Evolutionary conservation across 2,797 vertebrate genomes (phyloP).

Genomic region (Ara ararauna): DNA sequence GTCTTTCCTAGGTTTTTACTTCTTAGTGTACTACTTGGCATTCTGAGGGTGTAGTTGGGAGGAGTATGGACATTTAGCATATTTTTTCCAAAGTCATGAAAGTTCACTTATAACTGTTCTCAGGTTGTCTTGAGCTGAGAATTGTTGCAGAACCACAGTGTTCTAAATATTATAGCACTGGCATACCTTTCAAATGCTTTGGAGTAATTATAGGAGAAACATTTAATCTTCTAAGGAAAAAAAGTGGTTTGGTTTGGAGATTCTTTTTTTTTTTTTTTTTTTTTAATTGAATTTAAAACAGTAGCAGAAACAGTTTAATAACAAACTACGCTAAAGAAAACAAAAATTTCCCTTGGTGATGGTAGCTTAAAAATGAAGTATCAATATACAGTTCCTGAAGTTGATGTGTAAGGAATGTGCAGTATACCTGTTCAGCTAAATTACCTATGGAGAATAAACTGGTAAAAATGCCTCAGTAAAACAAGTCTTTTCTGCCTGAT

Average conservation of each 20-base stretch:
- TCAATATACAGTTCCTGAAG: not conserved
- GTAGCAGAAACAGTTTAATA: not conserved
- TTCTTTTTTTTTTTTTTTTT: conserved; percentile 8
- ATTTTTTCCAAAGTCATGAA: not conserved
- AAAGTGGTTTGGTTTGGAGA: not conserved
- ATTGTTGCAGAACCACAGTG: not conserved
- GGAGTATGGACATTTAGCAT: not conserved
- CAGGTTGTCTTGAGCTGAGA: not conserved
- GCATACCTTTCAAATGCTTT: not conserved
- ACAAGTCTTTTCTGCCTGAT: not conserved
- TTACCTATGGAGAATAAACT: not conserved
- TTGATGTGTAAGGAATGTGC: not conserved
- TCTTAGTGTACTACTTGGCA: not conserved
- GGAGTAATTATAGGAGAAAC: not conserved
- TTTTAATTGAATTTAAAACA: conserved; percentile 8
- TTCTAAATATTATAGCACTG: not conserved
- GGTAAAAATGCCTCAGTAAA: not conserved
- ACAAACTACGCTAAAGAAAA: not conserved
- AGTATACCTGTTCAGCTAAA: not conserved
- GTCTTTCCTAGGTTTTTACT: not conserved
- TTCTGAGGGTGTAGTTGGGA: not conserved
- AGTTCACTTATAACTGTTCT: not conserved
- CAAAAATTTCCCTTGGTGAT: not conserved
- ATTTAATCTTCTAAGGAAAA: conserved; percentile 2
- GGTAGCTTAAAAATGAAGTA: not conserved